Evolutionary conservation across 2,113 vertebrate species (phyloP), one percentile per base, ranked within the genome.

Genomic region (Oxyruncus cristatus): DNA sequence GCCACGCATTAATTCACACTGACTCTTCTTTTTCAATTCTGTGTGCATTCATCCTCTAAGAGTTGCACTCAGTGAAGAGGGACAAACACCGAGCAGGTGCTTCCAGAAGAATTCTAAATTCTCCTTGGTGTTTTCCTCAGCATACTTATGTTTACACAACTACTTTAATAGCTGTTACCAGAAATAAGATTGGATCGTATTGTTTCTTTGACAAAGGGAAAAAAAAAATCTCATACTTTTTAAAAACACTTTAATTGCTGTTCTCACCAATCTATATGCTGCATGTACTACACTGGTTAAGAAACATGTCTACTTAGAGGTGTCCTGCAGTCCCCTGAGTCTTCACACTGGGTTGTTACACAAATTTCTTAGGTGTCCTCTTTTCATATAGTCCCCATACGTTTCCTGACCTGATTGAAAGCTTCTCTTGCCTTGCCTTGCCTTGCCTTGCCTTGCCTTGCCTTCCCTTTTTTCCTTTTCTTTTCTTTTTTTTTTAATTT

Each of bases 31-130:
- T 44, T 67, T 46, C 19, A 50, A 2, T 44, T 65, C 42, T 58
- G 33, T 13, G 2, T 71, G 9, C 2, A 7, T 3, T 53, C 14
- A 37, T 3, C 1, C 7, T 39, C 1, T 17, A 52, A 46, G 9
- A 39, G 24, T 7, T 33, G 21, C 22, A n/a, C 3, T 65, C 17
- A 27, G 3, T 14, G 24, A 63, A 68, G 12, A 63, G 18, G 14
- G 8, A 15, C 28, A 65, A 92, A 88, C 2, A 19, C 5, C 22
- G 46, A 68, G 11, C 10, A 73, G 22, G 6, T 35, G 52, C 14
- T 52, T 68, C n/a, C 33, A 56, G 39, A 86, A 94, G 76, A 70
- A n/a, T 22, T 92, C 1, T 66, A 76, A 61, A n/a, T 28, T 92
- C 2, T 61, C 5, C 5, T 26, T 11, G 4, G 7, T 63, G 14